Evolutionary conservation across 2,797 vertebrate species (phyloP).

Genomic region (Propithecus deckenii): DNA sequence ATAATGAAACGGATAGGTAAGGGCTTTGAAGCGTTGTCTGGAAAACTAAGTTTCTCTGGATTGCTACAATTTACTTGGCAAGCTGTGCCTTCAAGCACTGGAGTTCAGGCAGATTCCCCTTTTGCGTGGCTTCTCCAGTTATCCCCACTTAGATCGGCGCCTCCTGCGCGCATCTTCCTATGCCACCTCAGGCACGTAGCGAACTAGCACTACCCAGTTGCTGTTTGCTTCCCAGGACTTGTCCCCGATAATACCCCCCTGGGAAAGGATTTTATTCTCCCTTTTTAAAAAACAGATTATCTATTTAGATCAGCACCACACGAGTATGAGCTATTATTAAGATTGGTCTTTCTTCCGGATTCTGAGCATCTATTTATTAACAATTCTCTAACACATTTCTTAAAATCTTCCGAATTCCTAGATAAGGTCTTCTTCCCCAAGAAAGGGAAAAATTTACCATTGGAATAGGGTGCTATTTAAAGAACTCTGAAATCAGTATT

Average conservation of each 20-base stretch:
- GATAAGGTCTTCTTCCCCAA: not conserved
- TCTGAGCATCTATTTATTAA: not conserved
- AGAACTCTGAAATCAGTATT: constrained; percentile 51
- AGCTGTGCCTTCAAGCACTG: not conserved
- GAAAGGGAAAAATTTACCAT: not conserved
- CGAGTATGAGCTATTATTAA: not conserved
- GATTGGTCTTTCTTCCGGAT: not conserved
- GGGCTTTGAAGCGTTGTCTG: not conserved
- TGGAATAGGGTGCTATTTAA: constrained; percentile 60
- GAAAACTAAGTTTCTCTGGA: not conserved
- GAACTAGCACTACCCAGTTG: not conserved
- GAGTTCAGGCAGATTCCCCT: not conserved
- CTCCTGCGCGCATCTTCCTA: not conserved
- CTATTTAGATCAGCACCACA: not conserved
- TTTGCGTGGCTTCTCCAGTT: not conserved
- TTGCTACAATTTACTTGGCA: not conserved
- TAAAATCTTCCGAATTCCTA: constrained; percentile 20
- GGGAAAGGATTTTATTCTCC: not conserved
- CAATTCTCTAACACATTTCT: not conserved
- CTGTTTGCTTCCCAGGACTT: not conserved
- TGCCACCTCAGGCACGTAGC: not conserved
- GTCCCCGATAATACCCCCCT: no score
- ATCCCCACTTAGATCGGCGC: not conserved
- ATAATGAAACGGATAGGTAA: not conserved
- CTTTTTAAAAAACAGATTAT: not conserved